Base-by-base conservation (phyloP, 2,888 invertebrate genomes). In the Pegoplata infirma region DNA sequence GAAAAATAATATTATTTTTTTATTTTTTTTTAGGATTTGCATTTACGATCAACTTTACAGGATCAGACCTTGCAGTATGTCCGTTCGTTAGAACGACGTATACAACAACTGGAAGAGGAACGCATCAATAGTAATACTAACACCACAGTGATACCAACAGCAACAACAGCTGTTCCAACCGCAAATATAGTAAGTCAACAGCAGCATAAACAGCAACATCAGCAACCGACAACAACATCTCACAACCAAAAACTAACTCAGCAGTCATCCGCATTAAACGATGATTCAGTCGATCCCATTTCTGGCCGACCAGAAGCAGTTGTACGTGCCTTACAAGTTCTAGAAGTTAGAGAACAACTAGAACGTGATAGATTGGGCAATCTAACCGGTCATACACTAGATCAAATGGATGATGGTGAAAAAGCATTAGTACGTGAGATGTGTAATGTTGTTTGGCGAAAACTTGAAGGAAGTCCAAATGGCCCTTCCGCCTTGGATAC, bases 371-470 rank as follows among this genome's bases (percentile, higher is more conserved):
- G 93, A 28, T 88, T 92, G 84, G 88, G 88, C n/a, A 86, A 86
- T 81, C 78, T 84, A 56, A 82, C 84, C 23, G 88, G 88, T 32
- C 87, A 84, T 77, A 85, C 87, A 10, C 83, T 87, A 36, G 89
- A 93, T 80, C 94, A 93, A 87, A 92, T 93, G 91, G 94, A 96
- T 85, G 94, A 97, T 83, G 96, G 96, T 14, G 97, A 97, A 88
- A 97, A 97, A 88, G 97, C 97, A 4, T 91, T 98, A 68, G 96
- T 98, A 58, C 92, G 97, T 84, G 97, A 98, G 91, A 97, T 98
- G 97, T 98, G 97, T 90, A 97, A 98, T 90, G 97, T 97, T 59
- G 97, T 97, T 47, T 97, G 96, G 96, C 93, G 96, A 80, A 97
- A 97, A 89, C 90, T 97, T 67, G 97, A 97, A 89, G 95, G 95